A percentile compares a stretch with the other conserved stretches of the same genome.
Evolutionary conservation across 2,797 vertebrate genomes (phyloP).

Genomic region (Lithobates sylvaticus): DNA sequence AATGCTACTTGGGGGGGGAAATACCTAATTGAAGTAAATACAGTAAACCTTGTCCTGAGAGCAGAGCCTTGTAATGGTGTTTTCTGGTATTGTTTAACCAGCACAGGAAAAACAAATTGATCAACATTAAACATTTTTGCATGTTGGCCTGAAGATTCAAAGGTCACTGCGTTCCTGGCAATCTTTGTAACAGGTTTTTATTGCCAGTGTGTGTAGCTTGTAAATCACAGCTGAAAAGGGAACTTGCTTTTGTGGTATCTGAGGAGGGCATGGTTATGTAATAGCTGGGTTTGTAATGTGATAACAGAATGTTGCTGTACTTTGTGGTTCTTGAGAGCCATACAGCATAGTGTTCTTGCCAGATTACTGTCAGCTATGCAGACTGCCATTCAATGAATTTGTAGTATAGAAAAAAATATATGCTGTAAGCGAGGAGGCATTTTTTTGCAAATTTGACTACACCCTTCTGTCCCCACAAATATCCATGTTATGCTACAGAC

Average conservation of each 20-base stretch:
- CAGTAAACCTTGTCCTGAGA: no score
- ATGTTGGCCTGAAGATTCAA: neutral
- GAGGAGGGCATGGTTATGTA: neutral
- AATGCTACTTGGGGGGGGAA: constrained; percentile 18
- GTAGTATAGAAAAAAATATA: neutral
- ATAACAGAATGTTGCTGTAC: neutral
- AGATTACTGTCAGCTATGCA: no score
- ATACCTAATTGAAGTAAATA: no score
- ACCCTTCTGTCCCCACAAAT: neutral
- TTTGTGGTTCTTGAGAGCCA: neutral
- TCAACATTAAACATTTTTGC: neutral
- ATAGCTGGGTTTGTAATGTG: neutral
- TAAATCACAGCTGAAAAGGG: neutral
- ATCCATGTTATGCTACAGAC: neutral
- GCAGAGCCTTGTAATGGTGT: neutral
- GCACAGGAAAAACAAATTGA: neutral
- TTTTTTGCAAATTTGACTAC: neutral
- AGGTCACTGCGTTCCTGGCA: neutral
- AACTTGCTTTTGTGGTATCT: neutral
- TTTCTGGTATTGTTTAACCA: neutral
- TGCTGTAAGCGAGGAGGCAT: neutral
- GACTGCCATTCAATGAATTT: neutral
- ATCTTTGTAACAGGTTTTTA: neutral
- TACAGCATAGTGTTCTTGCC: neutral
- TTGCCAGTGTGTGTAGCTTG: neutral